These are phyloP conservation scores for Euzophera pinguis DNA, from an alignment of 2,888 invertebrate genomes.

Conservation along the genomic window DNA sequence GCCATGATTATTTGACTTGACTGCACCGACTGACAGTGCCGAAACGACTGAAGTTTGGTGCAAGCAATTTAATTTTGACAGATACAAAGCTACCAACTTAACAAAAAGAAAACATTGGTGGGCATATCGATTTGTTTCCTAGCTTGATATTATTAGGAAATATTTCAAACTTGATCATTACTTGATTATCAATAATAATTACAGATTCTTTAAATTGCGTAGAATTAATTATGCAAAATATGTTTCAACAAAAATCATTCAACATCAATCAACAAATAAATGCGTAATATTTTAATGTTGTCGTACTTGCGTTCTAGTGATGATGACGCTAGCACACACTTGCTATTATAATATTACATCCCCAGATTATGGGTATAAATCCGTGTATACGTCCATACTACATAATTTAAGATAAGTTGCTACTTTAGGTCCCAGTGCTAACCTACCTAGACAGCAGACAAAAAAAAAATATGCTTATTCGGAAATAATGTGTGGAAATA, in stretches of 20 bases:
- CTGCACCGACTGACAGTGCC: conserved; percentile 19
- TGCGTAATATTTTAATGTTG: background rate
- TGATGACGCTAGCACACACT: background rate
- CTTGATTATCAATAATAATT: background rate
- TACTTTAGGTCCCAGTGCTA: no score
- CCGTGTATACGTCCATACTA: no score
- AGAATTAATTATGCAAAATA: no score
- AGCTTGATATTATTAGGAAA: background rate
- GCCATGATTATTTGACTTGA: conserved; percentile 80
- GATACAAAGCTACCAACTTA: conserved; percentile 9
- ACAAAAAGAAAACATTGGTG: background rate
- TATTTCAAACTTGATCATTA: background rate
- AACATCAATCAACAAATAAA: no score
- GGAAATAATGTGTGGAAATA: no score
- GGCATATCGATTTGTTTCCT: background rate
- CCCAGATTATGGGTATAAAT: background rate
- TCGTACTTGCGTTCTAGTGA: background rate
- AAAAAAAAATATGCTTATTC: no score
- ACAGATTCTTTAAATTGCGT: no score
- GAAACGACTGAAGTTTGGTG: no score
- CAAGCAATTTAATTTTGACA: background rate
- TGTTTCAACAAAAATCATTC: no score
- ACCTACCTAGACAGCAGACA: no score
- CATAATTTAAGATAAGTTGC: no score
- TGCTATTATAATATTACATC: background rate